Conservation (phyloP, 2,888 invertebrate genomes). For the Harpagoxenus sublaevis region DNA sequence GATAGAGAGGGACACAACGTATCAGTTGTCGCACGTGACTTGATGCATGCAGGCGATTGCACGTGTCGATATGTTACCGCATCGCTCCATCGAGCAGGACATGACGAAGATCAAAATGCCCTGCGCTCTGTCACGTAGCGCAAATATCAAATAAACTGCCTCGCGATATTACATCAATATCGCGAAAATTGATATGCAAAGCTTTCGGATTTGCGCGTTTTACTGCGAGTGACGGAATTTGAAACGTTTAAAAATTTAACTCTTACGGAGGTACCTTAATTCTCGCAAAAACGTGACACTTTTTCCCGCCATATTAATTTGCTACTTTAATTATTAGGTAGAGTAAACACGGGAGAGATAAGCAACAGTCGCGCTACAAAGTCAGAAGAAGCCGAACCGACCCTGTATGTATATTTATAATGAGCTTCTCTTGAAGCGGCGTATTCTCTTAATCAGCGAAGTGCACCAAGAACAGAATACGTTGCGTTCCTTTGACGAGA, state of each 20-base stretch:
- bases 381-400: slow-evolving; percentile 2
- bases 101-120: slow-evolving; percentile 36
- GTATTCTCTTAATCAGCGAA: slow-evolving; percentile 35
- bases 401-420: slow-evolving; percentile 1
- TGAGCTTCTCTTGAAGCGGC: not conserved
- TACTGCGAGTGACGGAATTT: not conserved
- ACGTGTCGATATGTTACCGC: slow-evolving; percentile 45
- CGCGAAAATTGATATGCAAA: slow-evolving; percentile 11
- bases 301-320: not conserved
- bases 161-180: slow-evolving; percentile 10
- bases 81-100: slow-evolving; percentile 23
- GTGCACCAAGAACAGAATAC: not conserved
- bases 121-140: slow-evolving; percentile 31
- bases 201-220: not conserved
- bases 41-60: slow-evolving; percentile 34
- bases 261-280: not conserved
- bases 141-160: slow-evolving; percentile 39
- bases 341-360: not conserved
- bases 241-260: not conserved
- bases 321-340: not conserved
- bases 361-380: not conserved
- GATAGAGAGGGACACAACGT: slow-evolving; percentile 5
- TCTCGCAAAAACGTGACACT: not conserved
- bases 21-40: slow-evolving; percentile 44
- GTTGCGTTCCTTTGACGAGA: slow-evolving; percentile 53